Conservation (phyloP, 2,888 invertebrate species). For the Philonicus albiceps region DNA sequence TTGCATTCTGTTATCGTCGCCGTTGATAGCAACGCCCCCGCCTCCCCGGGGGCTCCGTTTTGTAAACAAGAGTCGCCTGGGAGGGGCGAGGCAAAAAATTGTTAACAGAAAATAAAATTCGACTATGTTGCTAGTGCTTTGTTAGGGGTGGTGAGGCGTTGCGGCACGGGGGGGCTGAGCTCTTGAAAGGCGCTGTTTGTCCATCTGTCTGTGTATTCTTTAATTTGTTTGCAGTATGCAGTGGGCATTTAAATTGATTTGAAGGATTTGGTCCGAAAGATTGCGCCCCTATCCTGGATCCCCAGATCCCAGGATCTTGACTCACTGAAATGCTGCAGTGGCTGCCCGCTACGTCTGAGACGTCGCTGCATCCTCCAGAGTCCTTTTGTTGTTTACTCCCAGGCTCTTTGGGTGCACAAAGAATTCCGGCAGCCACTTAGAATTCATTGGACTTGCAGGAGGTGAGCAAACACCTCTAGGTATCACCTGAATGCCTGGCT, state of each 20-base stretch:
- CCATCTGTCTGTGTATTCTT: constrained; percentile 46
- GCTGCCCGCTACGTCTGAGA: background rate
- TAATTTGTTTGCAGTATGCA: constrained; percentile 47
- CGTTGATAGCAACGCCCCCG: constrained; percentile 37
- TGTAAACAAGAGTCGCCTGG: constrained; percentile 19
- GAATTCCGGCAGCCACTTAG: constrained; percentile 18
- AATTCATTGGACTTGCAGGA: constrained; percentile 11
- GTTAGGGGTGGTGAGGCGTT: background rate
- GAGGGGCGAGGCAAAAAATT: constrained; percentile 27
- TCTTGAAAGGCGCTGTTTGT: constrained; percentile 39
- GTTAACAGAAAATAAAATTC: constrained; percentile 44
- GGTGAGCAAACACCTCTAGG: constrained; percentile 29
- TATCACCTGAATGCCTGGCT: constrained; percentile 47
- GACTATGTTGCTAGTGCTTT: background rate
- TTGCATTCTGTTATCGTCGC: constrained; percentile 38
- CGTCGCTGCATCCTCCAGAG: background rate
- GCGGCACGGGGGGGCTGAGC: background rate
- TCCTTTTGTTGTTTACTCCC: constrained; percentile 32
- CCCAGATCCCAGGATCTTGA: background rate
- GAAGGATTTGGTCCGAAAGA: background rate
- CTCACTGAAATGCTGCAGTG: background rate
- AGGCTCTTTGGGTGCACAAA: constrained; percentile 13
- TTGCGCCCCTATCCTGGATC: background rate
- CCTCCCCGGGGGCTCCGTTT: background rate
- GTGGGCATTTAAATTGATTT: constrained; percentile 47